Evolutionary conservation across 2,888 invertebrate genomes (phyloP), one percentile per base, ranked within the genome.

Genomic region (Synanthedon vespiformis): DNA sequence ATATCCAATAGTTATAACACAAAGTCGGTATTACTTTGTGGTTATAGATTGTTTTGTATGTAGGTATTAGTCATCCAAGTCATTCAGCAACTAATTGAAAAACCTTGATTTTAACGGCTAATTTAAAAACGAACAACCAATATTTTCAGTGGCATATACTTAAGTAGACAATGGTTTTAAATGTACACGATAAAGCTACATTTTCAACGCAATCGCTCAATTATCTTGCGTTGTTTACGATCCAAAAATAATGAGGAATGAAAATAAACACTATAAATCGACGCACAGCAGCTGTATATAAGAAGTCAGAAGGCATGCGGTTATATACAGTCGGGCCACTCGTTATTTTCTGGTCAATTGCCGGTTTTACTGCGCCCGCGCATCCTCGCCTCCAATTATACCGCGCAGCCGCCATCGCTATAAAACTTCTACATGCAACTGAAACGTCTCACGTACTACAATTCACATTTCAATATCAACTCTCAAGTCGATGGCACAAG

Each of bases 261-360:
- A 16, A 48, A 52, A 53, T 54, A 56, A 40, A 56, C 54, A 64
- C 57, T 63, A 75, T 80, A 77, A 74, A 73, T 66, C 68, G 34
- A 34, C 34, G 67, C 63, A 71, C 79, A 63, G 83, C 85, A 83
- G 83, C 79, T 81, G 80, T 75, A 78, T 67, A 77, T 75, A 77
- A 65, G 65, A 34, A 34, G 34, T 34, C 34, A 34, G 34, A 34
- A 65, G 67, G 65, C 72, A 76, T 75, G 71, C 78, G 77, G 60
- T 34, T 65, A 70, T 67, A 72, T 68, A 68, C 70, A 67, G 61
- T 62, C 63, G 59, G 77, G 71, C 34, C 72, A 81, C 86, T 87
- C 80, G 86, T 87, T 86, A 87, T 86, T 86, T 86, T 87, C 86
- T 87, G 87, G 86, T 86, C 86, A 82, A 86, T 85, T 84, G 86